Conservation (phyloP, 2,888 invertebrate species). For the Holacanthella duospinosa region DNA sequence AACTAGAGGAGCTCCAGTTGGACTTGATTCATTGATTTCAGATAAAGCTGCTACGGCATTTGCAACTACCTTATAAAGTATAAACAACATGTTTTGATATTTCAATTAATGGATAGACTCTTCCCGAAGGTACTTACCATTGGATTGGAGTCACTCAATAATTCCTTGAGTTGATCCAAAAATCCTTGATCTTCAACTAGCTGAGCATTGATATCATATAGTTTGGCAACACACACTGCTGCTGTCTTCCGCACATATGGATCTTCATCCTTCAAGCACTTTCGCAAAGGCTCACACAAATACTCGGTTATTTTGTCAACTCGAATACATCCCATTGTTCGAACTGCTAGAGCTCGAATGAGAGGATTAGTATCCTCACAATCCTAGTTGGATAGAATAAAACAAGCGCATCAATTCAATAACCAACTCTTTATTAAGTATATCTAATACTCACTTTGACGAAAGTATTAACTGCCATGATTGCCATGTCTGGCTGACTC, state of each 20-base stretch:
- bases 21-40: slow-evolving; percentile 95
- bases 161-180: slow-evolving; percentile 88
- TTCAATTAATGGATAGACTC: background rate
- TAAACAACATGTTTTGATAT: background rate
- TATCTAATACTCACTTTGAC: slow-evolving; percentile 71
- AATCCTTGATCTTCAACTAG: slow-evolving; percentile 81
- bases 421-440: background rate
- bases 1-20: slow-evolving; percentile 85
- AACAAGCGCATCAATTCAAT: slow-evolving; percentile 4
- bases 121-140: slow-evolving; percentile 57
- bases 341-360: slow-evolving; percentile 92
- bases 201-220: slow-evolving; percentile 83
- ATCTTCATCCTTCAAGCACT: slow-evolving; percentile 89
- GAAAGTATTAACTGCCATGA: slow-evolving; percentile 99
- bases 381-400: slow-evolving; percentile 54
- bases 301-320: slow-evolving; percentile 99
- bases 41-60: slow-evolving; percentile 97
- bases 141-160: slow-evolving; percentile 96
- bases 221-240: slow-evolving; percentile 96
- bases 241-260: slow-evolving; percentile 98
- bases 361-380: slow-evolving; percentile 99
- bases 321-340: slow-evolving; percentile 99
- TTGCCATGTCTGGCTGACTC: slow-evolving; percentile 99
- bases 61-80: slow-evolving; percentile 64
- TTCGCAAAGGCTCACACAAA: slow-evolving; percentile 91